Conservation (phyloP, 2,797 vertebrate genomes). For the Clarias platycephalus region DNA sequence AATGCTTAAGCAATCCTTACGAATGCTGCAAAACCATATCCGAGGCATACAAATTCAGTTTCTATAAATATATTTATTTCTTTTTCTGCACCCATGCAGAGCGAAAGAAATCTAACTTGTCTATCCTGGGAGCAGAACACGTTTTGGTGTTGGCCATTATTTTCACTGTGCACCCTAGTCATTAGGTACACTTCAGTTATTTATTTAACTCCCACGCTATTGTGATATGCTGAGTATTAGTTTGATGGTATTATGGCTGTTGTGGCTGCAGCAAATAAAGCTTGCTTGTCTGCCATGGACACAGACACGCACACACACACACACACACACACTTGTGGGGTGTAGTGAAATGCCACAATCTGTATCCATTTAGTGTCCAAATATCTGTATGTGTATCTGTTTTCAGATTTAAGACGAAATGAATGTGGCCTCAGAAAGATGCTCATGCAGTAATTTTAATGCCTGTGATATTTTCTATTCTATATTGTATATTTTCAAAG, state of each 20-base stretch:
- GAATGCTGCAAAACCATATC: conserved; percentile 13
- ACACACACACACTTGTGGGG: neutral
- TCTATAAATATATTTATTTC: neutral
- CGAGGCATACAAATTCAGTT: neutral
- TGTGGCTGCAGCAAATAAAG: conserved; percentile 7
- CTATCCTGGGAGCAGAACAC: neutral
- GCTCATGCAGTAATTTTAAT: neutral
- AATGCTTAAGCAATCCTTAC: conserved; percentile 10
- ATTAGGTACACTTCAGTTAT: conserved; percentile 7
- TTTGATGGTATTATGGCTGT: neutral
- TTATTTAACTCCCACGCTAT: conserved; percentile 2
- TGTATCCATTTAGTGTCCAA: neutral
- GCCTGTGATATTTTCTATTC: too few relatives aligned
- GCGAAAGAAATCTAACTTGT: neutral
- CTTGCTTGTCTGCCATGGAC: neutral
- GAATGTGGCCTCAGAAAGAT: neutral
- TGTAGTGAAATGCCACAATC: conserved; percentile 11
- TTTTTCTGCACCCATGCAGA: conserved; percentile 13
- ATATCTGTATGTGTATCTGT: neutral
- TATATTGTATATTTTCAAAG: neutral
- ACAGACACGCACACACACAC: conserved; percentile 1
- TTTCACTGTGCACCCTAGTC: conserved; percentile 1
- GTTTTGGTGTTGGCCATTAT: neutral
- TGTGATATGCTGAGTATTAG: conserved; percentile 17
- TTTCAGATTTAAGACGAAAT: neutral